Evolutionary conservation across 2,797 vertebrate genomes (phyloP).

Genomic region (Geotrypetes seraphini): DNA sequence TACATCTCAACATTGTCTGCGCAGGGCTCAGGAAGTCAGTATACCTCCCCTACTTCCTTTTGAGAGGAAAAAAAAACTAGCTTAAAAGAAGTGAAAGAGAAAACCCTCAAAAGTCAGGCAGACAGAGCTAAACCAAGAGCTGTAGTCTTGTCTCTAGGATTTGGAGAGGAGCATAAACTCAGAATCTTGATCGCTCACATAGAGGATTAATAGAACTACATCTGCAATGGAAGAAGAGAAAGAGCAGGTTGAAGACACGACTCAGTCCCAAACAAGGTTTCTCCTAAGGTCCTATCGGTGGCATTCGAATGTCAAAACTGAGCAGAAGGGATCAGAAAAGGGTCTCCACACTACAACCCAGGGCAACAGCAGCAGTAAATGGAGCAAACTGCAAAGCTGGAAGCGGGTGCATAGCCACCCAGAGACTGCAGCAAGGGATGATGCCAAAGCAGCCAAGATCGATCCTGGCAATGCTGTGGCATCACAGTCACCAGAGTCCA

Average conservation of each 20-base stretch:
- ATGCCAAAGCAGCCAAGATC: rapidly evolving
- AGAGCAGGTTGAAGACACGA: too few relatives aligned
- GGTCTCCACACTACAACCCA: conserved; percentile 22
- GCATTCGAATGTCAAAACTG: conserved; percentile 50
- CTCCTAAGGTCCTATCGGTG: conserved; percentile 68
- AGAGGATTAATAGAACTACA: too few relatives aligned
- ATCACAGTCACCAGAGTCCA: not conserved
- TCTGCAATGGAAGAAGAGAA: too few relatives aligned
- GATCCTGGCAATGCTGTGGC: not conserved
- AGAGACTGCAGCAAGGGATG: conserved; percentile 18
- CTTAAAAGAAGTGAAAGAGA: too few relatives aligned
- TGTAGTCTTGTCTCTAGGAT: too few relatives aligned
- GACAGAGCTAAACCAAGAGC: not conserved
- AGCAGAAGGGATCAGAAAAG: conserved; percentile 20
- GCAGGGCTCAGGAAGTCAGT: not conserved
- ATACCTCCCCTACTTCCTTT: too few relatives aligned
- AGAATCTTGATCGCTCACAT: too few relatives aligned
- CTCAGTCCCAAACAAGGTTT: conserved; percentile 16
- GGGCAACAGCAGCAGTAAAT: conserved; percentile 37
- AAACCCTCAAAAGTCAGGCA: too few relatives aligned
- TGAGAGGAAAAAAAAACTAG: not conserved
- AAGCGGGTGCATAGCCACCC: conserved; percentile 55
- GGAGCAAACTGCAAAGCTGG: conserved; percentile 69
- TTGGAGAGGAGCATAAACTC: too few relatives aligned
- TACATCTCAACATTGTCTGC: too few relatives aligned